Conservation (phyloP, 2,797 vertebrate species). For the Lycodopsis pacificus region DNA sequence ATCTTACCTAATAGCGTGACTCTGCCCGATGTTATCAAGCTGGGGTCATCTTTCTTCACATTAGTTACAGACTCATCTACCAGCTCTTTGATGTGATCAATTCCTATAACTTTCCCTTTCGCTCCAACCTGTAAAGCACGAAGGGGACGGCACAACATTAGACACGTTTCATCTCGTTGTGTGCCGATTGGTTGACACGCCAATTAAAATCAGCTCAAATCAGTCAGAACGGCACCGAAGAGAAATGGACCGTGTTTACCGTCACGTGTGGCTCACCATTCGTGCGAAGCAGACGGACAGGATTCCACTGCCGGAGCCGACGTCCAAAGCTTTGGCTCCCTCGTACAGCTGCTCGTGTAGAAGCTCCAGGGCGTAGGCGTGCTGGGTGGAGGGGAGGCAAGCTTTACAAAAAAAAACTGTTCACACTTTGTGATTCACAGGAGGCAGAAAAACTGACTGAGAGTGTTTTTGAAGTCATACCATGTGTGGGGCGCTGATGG, state of each 20-base stretch:
- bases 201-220: background rate
- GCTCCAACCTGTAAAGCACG: constrained; percentile 88
- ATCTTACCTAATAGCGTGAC: constrained; percentile 92
- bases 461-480: constrained; percentile 81
- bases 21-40: constrained; percentile 94
- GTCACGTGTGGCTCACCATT: constrained; percentile 90
- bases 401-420: background rate
- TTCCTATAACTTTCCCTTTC: constrained; percentile 97
- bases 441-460: constrained; percentile 28
- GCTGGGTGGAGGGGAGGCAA: constrained; percentile 80
- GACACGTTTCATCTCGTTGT: background rate
- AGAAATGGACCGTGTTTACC: constrained; percentile 59
- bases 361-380: constrained; percentile 97
- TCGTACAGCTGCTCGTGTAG: constrained; percentile 96
- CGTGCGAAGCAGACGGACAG: constrained; percentile 96
- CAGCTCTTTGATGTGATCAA: constrained; percentile 99
- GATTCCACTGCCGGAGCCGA: constrained; percentile 98
- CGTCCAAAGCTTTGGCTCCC: constrained; percentile 97
- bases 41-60: constrained; percentile 96
- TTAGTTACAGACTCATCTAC: constrained; percentile 97
- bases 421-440: constrained; percentile 11
- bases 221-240: constrained; percentile 28
- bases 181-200: constrained; percentile 3
- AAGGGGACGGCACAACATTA: constrained; percentile 2
- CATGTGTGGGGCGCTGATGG: constrained; percentile 99